phyloP scores from a whole-genome alignment of 1,140 invertebrate genomes.

The Tachypleus tridentatus region DNA sequence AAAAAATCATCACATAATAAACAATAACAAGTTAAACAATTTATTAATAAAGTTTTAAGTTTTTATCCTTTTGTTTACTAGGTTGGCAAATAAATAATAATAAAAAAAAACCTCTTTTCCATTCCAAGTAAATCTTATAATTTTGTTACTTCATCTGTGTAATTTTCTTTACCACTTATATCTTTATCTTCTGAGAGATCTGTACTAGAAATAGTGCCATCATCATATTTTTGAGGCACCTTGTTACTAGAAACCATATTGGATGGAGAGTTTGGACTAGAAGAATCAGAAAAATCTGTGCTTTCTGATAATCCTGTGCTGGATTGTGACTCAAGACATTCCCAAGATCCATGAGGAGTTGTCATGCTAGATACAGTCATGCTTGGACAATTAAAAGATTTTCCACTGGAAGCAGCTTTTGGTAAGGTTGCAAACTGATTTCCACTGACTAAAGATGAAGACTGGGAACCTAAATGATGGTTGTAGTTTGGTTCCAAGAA shows the following conservation, averaged over 20 bases:
- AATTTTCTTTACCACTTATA: constrained; percentile 2
- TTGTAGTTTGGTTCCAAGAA: constrained; percentile 7
- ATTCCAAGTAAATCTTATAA: constrained; percentile 7
- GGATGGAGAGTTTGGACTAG: constrained; percentile 12
- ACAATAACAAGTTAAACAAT: too few species aligned
- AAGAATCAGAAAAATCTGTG: constrained; percentile 19
- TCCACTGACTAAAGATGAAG: constrained; percentile 11
- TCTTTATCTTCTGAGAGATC: constrained; percentile 16
- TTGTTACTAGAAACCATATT: constrained; percentile 7
- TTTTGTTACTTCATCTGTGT: constrained; percentile 16
- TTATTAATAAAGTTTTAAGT: too few species aligned
- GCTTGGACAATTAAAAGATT: background rate
- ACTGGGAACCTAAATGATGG: constrained; percentile 9
- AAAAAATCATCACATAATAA: too few species aligned
- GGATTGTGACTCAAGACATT: constrained; percentile 16
- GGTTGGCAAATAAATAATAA: too few species aligned
- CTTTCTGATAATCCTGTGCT: constrained; percentile 18
- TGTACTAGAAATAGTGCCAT: constrained; percentile 3
- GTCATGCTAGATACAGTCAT: background rate
- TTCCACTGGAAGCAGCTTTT: constrained; percentile 6
- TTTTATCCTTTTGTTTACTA: too few species aligned
- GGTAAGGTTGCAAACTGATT: constrained; percentile 20
- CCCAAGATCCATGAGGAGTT: constrained; percentile 18
- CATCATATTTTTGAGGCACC: constrained; percentile 8
- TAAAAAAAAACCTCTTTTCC: too few species aligned